Percentiles rank a stretch among this genome's conserved stretches.
Conservation (phyloP, 2,888 invertebrate species). For the Cyclophora punctaria region DNA sequence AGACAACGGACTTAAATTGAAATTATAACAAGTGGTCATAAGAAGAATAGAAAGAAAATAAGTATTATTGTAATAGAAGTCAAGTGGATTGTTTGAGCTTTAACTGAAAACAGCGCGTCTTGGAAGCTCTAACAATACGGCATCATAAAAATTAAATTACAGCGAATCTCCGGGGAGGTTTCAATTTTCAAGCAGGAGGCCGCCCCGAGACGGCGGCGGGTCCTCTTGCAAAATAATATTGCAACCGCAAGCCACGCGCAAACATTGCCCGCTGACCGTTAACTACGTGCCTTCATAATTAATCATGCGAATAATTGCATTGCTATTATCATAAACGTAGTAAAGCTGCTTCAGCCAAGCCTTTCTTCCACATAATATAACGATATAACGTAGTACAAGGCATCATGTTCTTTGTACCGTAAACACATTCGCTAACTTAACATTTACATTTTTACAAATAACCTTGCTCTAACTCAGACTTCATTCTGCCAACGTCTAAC, state of each 20-base stretch:
- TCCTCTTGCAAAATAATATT: constrained; percentile 53
- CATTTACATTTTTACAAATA: too few relatives aligned
- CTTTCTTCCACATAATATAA: too few relatives aligned
- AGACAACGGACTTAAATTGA: too few relatives aligned
- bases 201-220: constrained; percentile 37
- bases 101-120: constrained; percentile 47
- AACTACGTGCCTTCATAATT: not conserved
- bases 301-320: not conserved
- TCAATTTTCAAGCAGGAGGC: constrained; percentile 56
- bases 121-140: constrained; percentile 52
- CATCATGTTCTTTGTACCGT: too few relatives aligned
- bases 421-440: too few relatives aligned
- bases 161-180: constrained; percentile 52
- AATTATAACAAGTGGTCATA: constrained; percentile 1
- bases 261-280: not conserved
- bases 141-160: constrained; percentile 68
- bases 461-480: too few relatives aligned
- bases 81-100: constrained; percentile 32
- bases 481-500: not conserved
- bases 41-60: constrained; percentile 3
- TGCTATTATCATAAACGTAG: too few relatives aligned
- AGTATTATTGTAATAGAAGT: constrained; percentile 11
- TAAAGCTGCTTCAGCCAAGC: too few relatives aligned
- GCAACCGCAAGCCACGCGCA: constrained; percentile 24
- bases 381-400: too few relatives aligned